phyloP scores from a whole-genome alignment of 2,113 vertebrate genomes.

The Strix uralensis region DNA sequence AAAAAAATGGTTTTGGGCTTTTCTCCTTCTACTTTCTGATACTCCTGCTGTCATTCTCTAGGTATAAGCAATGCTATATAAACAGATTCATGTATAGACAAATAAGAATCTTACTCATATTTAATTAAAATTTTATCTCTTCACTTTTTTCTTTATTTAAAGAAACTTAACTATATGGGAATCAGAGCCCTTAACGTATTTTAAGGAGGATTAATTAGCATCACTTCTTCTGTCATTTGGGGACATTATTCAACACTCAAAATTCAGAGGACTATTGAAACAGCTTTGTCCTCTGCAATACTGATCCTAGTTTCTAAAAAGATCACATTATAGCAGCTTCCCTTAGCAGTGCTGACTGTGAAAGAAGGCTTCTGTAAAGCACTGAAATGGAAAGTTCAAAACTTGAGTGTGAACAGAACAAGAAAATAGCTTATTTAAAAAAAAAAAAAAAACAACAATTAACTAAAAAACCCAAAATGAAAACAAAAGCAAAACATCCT shows the following conservation, averaged over 20 bases:
- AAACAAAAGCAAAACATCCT: neutral
- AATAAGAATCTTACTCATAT: neutral
- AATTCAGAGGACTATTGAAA: neutral
- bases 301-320: neutral
- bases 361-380: neutral
- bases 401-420: neutral
- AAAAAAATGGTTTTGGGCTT: neutral
- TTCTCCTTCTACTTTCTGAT: neutral
- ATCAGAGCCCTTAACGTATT: neutral
- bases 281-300: neutral
- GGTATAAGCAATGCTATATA: neutral
- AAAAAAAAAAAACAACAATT: no score
- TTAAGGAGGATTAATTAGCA: neutral
- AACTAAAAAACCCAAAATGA: accelerated
- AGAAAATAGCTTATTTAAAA: neutral
- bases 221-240: neutral
- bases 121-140: neutral
- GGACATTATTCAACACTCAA: neutral
- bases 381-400: neutral
- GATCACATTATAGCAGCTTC: neutral
- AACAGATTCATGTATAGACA: neutral
- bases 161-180: neutral
- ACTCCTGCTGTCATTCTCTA: neutral
- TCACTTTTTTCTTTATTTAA: neutral
- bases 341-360: neutral